Evolutionary conservation across 2,113 vertebrate species (phyloP).

Genomic region (Calypte anna): DNA sequence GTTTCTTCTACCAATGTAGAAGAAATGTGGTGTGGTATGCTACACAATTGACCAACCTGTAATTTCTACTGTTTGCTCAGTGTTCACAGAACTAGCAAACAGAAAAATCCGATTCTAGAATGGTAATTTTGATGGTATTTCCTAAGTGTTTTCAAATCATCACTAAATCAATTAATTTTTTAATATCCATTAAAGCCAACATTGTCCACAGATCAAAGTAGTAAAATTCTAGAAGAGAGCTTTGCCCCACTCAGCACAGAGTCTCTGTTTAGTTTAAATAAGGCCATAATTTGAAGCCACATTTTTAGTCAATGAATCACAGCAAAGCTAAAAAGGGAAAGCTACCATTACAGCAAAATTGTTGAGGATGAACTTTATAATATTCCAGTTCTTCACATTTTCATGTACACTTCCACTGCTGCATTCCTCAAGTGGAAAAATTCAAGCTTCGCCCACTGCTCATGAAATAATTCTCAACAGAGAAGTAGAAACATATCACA

Average conservation of each 20-base stretch:
- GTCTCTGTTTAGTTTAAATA: constrained; percentile 70
- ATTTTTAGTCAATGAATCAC: constrained; percentile 79
- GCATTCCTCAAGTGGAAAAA: not conserved
- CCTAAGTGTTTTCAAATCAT: not conserved
- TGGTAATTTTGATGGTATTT: not conserved
- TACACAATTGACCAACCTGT: not conserved
- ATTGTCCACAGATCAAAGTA: not conserved
- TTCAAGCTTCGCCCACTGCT: not conserved
- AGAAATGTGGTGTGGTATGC: not conserved
- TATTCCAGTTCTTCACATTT: not conserved
- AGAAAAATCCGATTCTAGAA: not conserved
- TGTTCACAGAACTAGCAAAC: not conserved
- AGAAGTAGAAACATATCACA: not conserved
- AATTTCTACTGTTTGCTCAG: not conserved
- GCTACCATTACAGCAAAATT: constrained; percentile 42
- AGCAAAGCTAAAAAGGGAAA: constrained; percentile 67
- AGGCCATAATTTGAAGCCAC: constrained; percentile 77
- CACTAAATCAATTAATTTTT: not conserved
- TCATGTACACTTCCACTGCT: not conserved
- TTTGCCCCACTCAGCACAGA: not conserved
- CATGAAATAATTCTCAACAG: not conserved
- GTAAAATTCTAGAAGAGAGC: not conserved
- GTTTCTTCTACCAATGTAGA: too few relatives aligned
- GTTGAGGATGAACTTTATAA: not conserved
- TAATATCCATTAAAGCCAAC: not conserved